Evolutionary conservation across 2,888 invertebrate genomes (phyloP).

Genomic region (Eudasyphora cyanicolor): DNA sequence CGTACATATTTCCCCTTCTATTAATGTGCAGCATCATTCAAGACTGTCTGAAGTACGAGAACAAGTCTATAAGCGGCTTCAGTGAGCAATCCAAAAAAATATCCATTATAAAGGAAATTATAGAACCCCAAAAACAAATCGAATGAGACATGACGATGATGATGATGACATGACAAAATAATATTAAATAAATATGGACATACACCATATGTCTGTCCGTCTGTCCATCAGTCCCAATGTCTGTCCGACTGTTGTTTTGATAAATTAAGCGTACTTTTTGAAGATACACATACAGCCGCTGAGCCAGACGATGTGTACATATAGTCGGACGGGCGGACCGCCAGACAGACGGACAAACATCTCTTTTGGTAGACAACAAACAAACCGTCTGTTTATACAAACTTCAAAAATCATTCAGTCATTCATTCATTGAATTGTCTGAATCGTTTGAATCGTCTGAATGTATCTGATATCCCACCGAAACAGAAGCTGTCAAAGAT

Average conservation of each 20-base stretch:
- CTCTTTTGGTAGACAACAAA: constrained; percentile 31
- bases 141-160: constrained; percentile 36
- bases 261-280: constrained; percentile 5
- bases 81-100: neutral
- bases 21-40: constrained; percentile 54
- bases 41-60: neutral
- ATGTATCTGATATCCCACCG: constrained; percentile 21
- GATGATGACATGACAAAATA: constrained; percentile 49
- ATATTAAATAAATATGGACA: neutral
- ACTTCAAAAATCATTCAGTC: constrained; percentile 26
- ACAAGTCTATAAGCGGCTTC: neutral
- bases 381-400: constrained; percentile 29
- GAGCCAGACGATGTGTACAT: neutral
- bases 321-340: too few relatives aligned
- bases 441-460: too few relatives aligned
- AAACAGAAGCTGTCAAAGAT: constrained; percentile 75
- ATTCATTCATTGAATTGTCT: constrained; percentile 38
- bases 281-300: neutral
- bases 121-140: neutral
- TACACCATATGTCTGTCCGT: neutral
- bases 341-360: too few relatives aligned
- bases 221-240: neutral
- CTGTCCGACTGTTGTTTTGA: neutral
- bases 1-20: too few relatives aligned
- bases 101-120: neutral